Evolutionary conservation across 1,140 invertebrate genomes (phyloP), one percentile per base, ranked within the genome.

Genomic region (Anthonomus grandis): DNA sequence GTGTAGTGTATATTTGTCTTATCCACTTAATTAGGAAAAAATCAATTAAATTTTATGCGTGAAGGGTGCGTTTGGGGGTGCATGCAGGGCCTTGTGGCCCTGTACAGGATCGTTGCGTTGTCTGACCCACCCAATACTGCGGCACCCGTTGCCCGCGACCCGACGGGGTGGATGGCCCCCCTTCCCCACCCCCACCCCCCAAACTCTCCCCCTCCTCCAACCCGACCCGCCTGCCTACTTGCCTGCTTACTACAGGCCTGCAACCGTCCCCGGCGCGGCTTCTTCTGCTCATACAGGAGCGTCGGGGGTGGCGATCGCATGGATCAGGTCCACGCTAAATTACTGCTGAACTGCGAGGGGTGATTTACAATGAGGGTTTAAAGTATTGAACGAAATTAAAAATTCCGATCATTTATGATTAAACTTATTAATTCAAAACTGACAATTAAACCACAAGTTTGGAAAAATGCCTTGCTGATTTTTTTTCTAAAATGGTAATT

Each of bases 101-200:
- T 52, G 56, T 52, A 51, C 48, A 38, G 56, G 56, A 58, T 58
- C 56, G 56, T 58, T 66, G 57, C 64, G 64, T 64, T 66, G 70
- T 72, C 71, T 73, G 71, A 73, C 71, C 71, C 71, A 73, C 71
- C 71, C 71, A 71, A 70, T 66, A 66, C 68, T 70, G 69, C 67
- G 65, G 67, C 71, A 70, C 71, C 71, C 71, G 63, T 66, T 69
- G 70, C 71, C 71, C 70, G 65, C 69, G 56, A 58, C 56, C 56
- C 56, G 56, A 68, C 60, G 67, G 71, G 70, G 67, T 64, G 64
- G 63, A 15, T 52, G 47, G 47, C 39, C 39, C 63, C 62, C 46
- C 47, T 39, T 62, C 66, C 65, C 63, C 66, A 60, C 51, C 56
- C 61, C 54, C n/a, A n/a, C n/a, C n/a, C n/a, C n/a, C n/a, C n/a